phyloP scores from a whole-genome alignment of 2,113 vertebrate species.

The Antechinus flavipes region DNA sequence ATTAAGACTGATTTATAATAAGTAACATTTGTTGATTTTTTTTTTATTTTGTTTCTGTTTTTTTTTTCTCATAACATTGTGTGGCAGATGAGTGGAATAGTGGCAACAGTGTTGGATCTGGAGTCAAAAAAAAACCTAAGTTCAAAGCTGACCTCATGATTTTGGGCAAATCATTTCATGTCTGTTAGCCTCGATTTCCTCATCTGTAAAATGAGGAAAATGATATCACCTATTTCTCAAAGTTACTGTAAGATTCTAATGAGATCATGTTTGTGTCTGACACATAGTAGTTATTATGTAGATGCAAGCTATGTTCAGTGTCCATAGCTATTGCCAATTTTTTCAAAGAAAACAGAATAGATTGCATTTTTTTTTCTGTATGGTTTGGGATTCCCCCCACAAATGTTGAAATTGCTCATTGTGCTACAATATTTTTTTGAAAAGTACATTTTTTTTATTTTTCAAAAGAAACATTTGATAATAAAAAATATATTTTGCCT shows the following conservation, averaged over 20 bases:
- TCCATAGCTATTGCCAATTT: rapidly evolving
- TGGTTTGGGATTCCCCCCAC: too few relatives aligned
- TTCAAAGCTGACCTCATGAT: neutral
- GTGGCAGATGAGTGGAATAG: neutral
- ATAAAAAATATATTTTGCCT: rapidly evolving
- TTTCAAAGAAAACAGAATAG: neutral
- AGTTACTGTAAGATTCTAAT: neutral
- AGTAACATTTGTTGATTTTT: neutral
- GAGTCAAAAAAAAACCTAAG: neutral
- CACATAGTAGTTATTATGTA: neutral
- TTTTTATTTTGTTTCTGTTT: neutral
- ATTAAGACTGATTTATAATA: neutral
- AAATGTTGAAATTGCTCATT: neutral
- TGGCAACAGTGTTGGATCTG: neutral
- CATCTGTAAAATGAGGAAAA: neutral
- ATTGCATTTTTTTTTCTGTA: neutral
- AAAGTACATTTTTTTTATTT: neutral
- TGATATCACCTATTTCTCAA: neutral
- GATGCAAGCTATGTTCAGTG: rapidly evolving
- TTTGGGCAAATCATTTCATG: neutral
- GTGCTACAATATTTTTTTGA: rapidly evolving
- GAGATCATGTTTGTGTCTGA: neutral
- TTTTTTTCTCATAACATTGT: neutral
- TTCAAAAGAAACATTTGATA: neutral
- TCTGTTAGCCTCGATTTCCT: neutral